Evolutionary conservation across 2,113 vertebrate genomes (phyloP).

Genomic region (Neolamprologus toae): DNA sequence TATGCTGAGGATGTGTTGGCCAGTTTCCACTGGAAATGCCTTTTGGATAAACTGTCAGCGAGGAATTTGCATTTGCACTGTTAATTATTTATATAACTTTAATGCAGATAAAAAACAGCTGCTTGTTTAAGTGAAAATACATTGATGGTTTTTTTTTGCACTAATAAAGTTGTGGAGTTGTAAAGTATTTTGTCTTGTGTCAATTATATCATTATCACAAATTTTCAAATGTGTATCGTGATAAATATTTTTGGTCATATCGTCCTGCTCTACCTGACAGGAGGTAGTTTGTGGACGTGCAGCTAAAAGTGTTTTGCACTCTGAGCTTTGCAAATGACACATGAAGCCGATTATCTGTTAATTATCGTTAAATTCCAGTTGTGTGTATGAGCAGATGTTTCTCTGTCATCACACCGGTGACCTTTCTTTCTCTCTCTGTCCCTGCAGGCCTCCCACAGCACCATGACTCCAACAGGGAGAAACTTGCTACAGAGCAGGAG

Average conservation of each 20-base stretch:
- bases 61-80: too few species aligned
- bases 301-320: rapidly evolving
- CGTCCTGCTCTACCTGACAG: too few species aligned
- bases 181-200: too few species aligned
- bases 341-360: rapidly evolving
- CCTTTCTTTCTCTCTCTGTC: not conserved
- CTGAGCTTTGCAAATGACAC: not conserved
- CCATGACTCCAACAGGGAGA: not conserved
- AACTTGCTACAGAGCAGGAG: not conserved
- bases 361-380: not conserved
- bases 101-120: too few species aligned
- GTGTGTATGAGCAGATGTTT: not conserved
- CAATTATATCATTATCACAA: rapidly evolving
- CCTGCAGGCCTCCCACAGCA: not conserved
- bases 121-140: too few species aligned
- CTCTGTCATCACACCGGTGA: rapidly evolving
- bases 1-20: too few species aligned
- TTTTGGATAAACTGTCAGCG: too few species aligned
- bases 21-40: too few species aligned
- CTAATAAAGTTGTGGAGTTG: too few species aligned
- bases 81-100: rapidly evolving
- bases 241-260: too few species aligned
- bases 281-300: not conserved
- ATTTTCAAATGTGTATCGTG: rapidly evolving
- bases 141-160: rapidly evolving